phyloP scores from a whole-genome alignment of 2,888 invertebrate genomes.

The Aplocera efformata region DNA sequence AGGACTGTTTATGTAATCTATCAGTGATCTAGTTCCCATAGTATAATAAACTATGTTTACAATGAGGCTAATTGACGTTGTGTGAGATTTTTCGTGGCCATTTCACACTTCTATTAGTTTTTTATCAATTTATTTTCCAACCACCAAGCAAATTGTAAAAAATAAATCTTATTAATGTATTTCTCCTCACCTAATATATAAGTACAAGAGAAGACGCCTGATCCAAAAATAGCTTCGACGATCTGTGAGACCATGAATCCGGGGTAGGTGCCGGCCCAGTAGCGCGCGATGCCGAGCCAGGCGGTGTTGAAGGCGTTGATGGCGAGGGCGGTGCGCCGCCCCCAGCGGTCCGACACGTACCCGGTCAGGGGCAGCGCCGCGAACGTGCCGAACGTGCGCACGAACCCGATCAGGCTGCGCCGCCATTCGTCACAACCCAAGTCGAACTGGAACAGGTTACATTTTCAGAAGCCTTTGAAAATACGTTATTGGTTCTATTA shows the following conservation, averaged over 20 bases:
- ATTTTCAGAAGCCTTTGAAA: too few relatives aligned
- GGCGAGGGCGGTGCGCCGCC: constrained; percentile 80
- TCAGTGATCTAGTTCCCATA: too few relatives aligned
- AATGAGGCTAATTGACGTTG: too few relatives aligned
- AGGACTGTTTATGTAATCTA: too few relatives aligned
- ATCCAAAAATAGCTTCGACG: constrained; percentile 83
- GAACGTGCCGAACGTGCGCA: constrained; percentile 84
- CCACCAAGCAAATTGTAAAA: too few relatives aligned
- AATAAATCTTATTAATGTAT: background rate
- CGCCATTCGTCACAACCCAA: constrained; percentile 85
- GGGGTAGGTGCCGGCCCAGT: constrained; percentile 80
- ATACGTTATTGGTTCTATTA: too few relatives aligned
- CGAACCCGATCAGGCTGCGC: constrained; percentile 85
- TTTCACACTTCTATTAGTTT: too few relatives aligned
- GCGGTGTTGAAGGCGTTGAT: constrained; percentile 81
- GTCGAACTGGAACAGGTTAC: constrained; percentile 65
- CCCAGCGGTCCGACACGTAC: constrained; percentile 86
- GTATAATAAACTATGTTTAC: too few relatives aligned
- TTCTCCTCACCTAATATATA: constrained; percentile 82
- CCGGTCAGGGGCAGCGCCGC: constrained; percentile 85
- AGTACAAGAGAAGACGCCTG: constrained; percentile 84
- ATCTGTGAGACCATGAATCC: constrained; percentile 85
- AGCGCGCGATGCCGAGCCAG: constrained; percentile 82
- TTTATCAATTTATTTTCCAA: too few relatives aligned
- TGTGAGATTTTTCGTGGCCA: too few relatives aligned